Base-by-base conservation (phyloP, 1,140 invertebrate species). In the Musca vetustissima region DNA sequence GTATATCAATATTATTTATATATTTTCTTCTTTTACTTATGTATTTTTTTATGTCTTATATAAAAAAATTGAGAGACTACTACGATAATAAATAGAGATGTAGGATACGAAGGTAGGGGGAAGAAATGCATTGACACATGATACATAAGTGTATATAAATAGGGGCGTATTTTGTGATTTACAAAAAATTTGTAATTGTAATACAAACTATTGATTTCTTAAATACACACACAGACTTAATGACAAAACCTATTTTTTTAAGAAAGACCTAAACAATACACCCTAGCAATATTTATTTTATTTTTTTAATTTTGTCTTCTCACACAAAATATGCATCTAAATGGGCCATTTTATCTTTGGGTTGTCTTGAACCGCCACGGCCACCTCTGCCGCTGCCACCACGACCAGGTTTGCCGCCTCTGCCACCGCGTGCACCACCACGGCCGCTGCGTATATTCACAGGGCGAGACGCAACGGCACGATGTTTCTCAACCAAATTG, bases 291-390 rank as follows among this genome's bases (percentile, higher is more conserved):
- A n/a, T n/a, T n/a, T n/a, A n/a, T n/a, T n/a, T n/a, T n/a, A n/a
- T n/a, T n/a, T n/a, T n/a, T n/a, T n/a, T n/a, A n/a, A n/a, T n/a
- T n/a, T n/a, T n/a, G n/a, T 43, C 50, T 32, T 49, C 67, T 85
- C 86, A 96, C 32, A 96, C 94, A 86, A 97, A 97, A 85, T 96
- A 97, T 0, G 94, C 93, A 21, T 93, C 94, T 50, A 97, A 83
- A 76, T 96, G 93, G 47, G 94, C 92, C 94, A 97, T 97, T 85
- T 96, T 97, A 83, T 97, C 94, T 81, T 96, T 96, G 4, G 94
- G 93, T 22, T 92, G 93, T 70, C 90, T 88, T 65, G 88, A 86
- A 76, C 90, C 89, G 64, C 91, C 88, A 53, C 89, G 88, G n/a
- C n/a, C n/a, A 52, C 87, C 87, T 71, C 88, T 86, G 73, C 85